A percentile compares a stretch with the other conserved stretches of the same genome.
Conservation (phyloP, 2,797 vertebrate species). For the Muscicapa striata region DNA sequence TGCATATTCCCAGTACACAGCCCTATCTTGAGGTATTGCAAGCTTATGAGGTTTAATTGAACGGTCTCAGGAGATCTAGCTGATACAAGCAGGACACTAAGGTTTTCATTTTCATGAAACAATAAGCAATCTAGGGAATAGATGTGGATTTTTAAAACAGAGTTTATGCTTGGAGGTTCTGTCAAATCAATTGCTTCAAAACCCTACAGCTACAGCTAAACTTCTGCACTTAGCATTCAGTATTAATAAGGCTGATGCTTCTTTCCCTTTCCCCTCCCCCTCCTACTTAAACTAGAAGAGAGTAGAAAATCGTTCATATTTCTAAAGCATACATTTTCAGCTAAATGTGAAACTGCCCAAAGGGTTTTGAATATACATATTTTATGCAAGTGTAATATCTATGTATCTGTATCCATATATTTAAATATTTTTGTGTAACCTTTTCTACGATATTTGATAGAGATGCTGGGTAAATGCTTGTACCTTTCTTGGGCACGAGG, state of each 20-base stretch:
- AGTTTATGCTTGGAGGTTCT: constrained; percentile 75
- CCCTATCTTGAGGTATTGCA: constrained; percentile 26
- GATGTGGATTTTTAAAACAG: constrained; percentile 71
- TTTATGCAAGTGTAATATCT: constrained; percentile 72
- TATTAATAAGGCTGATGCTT: constrained; percentile 79
- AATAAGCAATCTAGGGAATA: constrained; percentile 74
- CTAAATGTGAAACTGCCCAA: constrained; percentile 69
- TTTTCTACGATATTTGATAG: constrained; percentile 75
- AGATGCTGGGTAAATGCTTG: constrained; percentile 63
- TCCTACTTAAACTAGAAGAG: constrained; percentile 63
- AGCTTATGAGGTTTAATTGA: constrained; percentile 54
- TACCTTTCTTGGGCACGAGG: constrained; percentile 47
- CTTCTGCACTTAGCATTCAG: constrained; percentile 77
- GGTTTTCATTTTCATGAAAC: constrained; percentile 69
- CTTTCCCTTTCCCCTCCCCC: constrained; percentile 65
- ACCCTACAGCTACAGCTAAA: constrained; percentile 75
- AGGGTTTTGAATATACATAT: constrained; percentile 52
- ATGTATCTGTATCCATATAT: constrained; percentile 75
- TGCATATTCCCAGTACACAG: constrained; percentile 25
- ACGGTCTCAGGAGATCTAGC: constrained; percentile 53
- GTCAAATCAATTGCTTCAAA: constrained; percentile 81
- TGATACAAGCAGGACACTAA: constrained; percentile 50
- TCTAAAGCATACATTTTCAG: constrained; percentile 70
- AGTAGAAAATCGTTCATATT: constrained; percentile 70
- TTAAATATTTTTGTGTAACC: constrained; percentile 76